Conservation (phyloP, 1,140 invertebrate species). For the Maniola jurtina region DNA sequence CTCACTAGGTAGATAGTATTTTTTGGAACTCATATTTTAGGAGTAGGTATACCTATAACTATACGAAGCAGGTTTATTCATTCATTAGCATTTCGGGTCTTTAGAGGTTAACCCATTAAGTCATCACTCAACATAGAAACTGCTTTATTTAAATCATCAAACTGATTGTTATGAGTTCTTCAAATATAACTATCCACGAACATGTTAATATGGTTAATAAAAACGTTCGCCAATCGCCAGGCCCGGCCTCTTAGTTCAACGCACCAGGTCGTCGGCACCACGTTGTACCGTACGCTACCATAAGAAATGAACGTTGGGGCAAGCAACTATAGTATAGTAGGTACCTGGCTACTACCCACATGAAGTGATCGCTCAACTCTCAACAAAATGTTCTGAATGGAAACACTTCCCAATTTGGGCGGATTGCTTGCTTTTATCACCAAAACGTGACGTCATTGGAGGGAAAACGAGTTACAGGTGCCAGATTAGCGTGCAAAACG, state of each 20-base stretch:
- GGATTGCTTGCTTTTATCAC: constrained; percentile 50
- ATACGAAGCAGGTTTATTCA: no score
- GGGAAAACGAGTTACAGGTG: constrained; percentile 68
- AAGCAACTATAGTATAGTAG: constrained; percentile 34
- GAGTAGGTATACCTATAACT: no score
- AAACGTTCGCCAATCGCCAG: constrained; percentile 46
- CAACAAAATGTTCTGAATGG: constrained; percentile 40
- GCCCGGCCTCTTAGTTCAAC: constrained; percentile 65
- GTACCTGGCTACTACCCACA: no score
- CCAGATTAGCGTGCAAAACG: constrained; percentile 32
- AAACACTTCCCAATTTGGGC: constrained; percentile 44
- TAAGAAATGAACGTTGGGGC: constrained; percentile 58
- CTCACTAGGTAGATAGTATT: no score
- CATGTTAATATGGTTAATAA: constrained; percentile 45
- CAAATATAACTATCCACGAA: constrained; percentile 19
- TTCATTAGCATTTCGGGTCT: no score
- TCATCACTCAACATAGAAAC: not conserved
- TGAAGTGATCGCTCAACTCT: constrained; percentile 39
- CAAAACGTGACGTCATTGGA: constrained; percentile 60
- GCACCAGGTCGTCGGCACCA: constrained; percentile 70
- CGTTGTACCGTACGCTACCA: constrained; percentile 68
- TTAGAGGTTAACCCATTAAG: no score
- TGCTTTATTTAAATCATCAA: not conserved
- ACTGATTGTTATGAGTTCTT: constrained; percentile 19
- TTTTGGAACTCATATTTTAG: no score